phyloP scores from a whole-genome alignment of 2,113 vertebrate genomes.

The Anarrhichthys ocellatus region DNA sequence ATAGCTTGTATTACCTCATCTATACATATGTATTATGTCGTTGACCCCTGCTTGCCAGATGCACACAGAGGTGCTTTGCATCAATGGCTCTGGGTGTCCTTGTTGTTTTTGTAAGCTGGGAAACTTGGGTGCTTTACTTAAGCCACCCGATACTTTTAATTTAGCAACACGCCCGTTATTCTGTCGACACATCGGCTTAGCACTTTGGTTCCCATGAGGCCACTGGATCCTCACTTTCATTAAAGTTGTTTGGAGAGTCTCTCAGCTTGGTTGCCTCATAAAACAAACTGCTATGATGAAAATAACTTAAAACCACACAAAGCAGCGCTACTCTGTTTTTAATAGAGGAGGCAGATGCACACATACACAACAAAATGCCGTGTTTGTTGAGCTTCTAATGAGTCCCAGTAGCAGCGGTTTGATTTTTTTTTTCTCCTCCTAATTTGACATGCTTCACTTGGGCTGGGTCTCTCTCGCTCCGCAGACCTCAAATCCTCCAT shows the following conservation, averaged over 20 bases:
- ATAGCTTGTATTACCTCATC: slow-evolving; percentile 16
- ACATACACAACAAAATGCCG: slow-evolving; percentile 65
- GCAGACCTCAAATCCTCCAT: slow-evolving; percentile 73
- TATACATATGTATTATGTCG: slow-evolving; percentile 23
- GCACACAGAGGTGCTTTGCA: slow-evolving; percentile 12
- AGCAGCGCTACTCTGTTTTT: slow-evolving; percentile 53
- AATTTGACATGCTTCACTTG: slow-evolving; percentile 85
- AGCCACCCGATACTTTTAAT: slow-evolving; percentile 69
- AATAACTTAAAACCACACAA: slow-evolving; percentile 69
- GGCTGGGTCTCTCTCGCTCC: slow-evolving; percentile 71
- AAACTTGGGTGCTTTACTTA: slow-evolving; percentile 59
- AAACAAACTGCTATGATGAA: slow-evolving; percentile 77
- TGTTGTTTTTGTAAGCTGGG: slow-evolving; percentile 28
- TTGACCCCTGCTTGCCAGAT: slow-evolving; percentile 7
- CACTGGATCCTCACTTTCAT: slow-evolving; percentile 70
- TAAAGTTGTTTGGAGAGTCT: slow-evolving; percentile 76
- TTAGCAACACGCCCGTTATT: slow-evolving; percentile 48
- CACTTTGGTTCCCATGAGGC: slow-evolving; percentile 61
- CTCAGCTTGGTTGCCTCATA: slow-evolving; percentile 65
- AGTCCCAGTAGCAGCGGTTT: slow-evolving; percentile 80
- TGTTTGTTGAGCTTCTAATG: slow-evolving; percentile 80
- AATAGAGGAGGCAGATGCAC: slow-evolving; percentile 60
- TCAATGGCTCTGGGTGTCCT: slow-evolving; percentile 33
- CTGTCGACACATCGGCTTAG: slow-evolving; percentile 45
- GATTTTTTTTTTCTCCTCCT: slow-evolving; percentile 63